These are phyloP conservation scores for Sarcophaga subvicina DNA, from an alignment of 2,888 invertebrate species.

Conservation along the genomic window DNA sequence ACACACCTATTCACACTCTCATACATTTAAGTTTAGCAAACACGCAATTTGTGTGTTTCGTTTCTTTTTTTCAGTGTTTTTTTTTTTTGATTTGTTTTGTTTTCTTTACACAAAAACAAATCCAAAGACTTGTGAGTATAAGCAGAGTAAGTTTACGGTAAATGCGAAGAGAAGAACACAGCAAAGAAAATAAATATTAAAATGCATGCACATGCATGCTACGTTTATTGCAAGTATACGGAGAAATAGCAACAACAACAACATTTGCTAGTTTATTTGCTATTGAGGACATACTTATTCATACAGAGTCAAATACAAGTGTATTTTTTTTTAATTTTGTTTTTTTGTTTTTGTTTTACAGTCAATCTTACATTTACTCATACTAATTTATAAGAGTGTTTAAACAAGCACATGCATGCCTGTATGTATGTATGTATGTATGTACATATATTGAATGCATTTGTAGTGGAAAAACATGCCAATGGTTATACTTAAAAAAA, in stretches of 20 bases:
- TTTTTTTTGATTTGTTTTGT: too few relatives aligned
- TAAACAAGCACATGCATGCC: background rate
- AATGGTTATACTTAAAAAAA: background rate
- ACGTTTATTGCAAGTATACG: too few relatives aligned
- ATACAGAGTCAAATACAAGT: background rate
- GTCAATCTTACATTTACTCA: background rate
- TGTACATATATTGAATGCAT: conserved; percentile 20
- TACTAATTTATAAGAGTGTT: background rate
- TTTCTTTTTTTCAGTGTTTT: too few relatives aligned
- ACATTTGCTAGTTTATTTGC: background rate
- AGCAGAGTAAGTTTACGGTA: too few relatives aligned
- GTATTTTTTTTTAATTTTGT: too few relatives aligned
- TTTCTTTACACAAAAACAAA: too few relatives aligned
- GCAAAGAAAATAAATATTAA: conserved; percentile 11
- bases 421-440: background rate
- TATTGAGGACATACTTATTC: background rate
- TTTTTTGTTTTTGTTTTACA: background rate
- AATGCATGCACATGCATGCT: conserved; percentile 10
- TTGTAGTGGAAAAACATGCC: conserved; percentile 38
- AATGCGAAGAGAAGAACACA: too few relatives aligned
- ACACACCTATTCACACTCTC: background rate
- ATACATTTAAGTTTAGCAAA: conserved; percentile 12
- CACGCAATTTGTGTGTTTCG: conserved; percentile 32
- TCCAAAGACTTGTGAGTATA: too few relatives aligned
- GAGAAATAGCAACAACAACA: background rate